These are phyloP conservation scores for Cichladusa arquata DNA, from an alignment of 2,113 vertebrate species.

Conservation along the genomic window DNA sequence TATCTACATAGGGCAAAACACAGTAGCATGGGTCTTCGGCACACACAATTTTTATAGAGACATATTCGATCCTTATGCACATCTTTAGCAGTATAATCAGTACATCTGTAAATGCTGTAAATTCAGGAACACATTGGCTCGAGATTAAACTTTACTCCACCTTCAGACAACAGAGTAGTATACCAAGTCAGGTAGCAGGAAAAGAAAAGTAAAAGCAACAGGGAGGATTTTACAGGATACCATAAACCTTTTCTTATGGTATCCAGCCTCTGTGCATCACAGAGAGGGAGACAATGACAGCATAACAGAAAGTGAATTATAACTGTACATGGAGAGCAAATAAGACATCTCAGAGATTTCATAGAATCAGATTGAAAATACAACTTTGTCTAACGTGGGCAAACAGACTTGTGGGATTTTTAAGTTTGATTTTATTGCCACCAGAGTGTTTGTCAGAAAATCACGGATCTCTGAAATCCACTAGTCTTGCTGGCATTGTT, in stretches of 20 bases:
- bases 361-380: background rate
- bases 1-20: background rate
- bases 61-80: background rate
- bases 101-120: background rate
- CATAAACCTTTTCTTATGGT: background rate
- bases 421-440: background rate
- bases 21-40: background rate
- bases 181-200: background rate
- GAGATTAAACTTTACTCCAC: background rate
- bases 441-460: background rate
- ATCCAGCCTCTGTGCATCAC: background rate
- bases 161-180: background rate
- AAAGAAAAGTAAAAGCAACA: background rate
- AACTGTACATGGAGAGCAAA: background rate
- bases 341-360: background rate
- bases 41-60: background rate
- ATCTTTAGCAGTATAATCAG: background rate
- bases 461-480: background rate
- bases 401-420: background rate
- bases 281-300: background rate
- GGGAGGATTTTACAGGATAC: background rate
- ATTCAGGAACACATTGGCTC: background rate
- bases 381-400: accelerated
- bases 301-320: background rate
- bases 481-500: background rate